Base-by-base conservation (phyloP, 2,888 invertebrate genomes). In the Mantis religiosa region DNA sequence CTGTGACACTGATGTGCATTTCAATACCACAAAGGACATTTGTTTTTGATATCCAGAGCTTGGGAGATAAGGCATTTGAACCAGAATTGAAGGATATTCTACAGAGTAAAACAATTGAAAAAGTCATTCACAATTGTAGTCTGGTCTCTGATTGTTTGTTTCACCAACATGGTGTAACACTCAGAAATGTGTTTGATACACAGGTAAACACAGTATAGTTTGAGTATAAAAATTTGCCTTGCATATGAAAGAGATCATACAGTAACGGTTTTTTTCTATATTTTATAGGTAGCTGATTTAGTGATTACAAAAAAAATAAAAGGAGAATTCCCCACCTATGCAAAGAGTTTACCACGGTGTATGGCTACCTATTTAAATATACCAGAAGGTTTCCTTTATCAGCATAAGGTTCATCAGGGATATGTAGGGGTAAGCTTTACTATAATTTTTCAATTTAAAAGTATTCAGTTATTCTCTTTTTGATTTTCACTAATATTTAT, bases 141-240 rank as follows among this genome's bases (percentile, higher is more conserved):
- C n/a, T 87, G 28, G 34, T 87, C 7, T 87, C 87, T n/a, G 87
- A 87, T 14, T 87, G 87, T 82, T 82, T 87, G 54, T 20, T 82
- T 30, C 87, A 87, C 54, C 27, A 82, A n/a, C 82, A 87, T 34
- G 28, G 15, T 34, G 82, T 87, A 27, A 87, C 82, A 34, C 25
- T 87, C 25, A n/a, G n/a, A 3, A 30, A 12, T 12, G 28, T 87
- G 12, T 87, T 87, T 87, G 87, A 87, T 25, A 87, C 87, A 28
- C 87, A 87, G 81, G 87, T 87, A 82, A 25, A 28, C 41, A 41
- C 41, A 41, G 41, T 41, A 41, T 9, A 1, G 9, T 41, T 41
- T 41, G 9, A 12, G 2, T 41, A 1, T 12, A 41, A 41, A 7
- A 41, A 2, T 41, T 41, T 41, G 41, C 41, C 41, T 41, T 12